Evolutionary conservation across 2,797 vertebrate species (phyloP).

Genomic region (Dipus sagitta): DNA sequence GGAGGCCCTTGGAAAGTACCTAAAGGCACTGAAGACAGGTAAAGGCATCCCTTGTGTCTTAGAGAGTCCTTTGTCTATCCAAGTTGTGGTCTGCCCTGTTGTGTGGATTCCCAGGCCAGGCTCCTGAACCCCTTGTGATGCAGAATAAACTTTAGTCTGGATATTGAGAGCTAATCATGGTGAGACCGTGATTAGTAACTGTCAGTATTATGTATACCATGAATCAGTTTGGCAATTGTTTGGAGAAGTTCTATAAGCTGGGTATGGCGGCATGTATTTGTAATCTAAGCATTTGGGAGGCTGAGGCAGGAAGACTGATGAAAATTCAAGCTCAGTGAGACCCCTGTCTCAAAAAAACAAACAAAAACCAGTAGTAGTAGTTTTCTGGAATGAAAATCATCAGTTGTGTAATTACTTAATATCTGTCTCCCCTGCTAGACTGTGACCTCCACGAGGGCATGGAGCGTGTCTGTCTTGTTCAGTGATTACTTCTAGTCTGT

Average conservation of each 20-base stretch:
- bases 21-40: slow-evolving; percentile 88
- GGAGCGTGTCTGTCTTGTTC: slow-evolving; percentile 61
- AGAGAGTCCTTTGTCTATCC: slow-evolving; percentile 52
- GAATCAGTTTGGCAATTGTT: slow-evolving; percentile 13
- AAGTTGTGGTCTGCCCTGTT: slow-evolving; percentile 1
- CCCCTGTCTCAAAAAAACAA: not conserved
- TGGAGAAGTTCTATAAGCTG: not conserved
- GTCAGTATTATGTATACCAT: not conserved
- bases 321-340: not conserved
- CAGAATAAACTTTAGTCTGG: slow-evolving; percentile 13
- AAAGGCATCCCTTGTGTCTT: slow-evolving; percentile 60
- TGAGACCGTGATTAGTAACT: not conserved
- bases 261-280: not conserved
- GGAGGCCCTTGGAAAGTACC: slow-evolving; percentile 86
- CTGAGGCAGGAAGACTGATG: not conserved
- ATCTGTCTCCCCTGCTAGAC: slow-evolving; percentile 58
- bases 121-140: slow-evolving; percentile 28
- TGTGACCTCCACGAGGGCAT: slow-evolving; percentile 47
- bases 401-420: slow-evolving; percentile 51
- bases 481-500: slow-evolving; percentile 67
- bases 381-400: slow-evolving; percentile 53
- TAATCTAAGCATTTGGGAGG: not conserved
- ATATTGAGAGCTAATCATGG: slow-evolving; percentile 12
- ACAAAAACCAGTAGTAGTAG: not conserved
- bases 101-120: slow-evolving; percentile 23